Evolutionary conservation across 2,888 invertebrate genomes (phyloP), one percentile per base, ranked within the genome.

Genomic region (Atrina japonica): DNA sequence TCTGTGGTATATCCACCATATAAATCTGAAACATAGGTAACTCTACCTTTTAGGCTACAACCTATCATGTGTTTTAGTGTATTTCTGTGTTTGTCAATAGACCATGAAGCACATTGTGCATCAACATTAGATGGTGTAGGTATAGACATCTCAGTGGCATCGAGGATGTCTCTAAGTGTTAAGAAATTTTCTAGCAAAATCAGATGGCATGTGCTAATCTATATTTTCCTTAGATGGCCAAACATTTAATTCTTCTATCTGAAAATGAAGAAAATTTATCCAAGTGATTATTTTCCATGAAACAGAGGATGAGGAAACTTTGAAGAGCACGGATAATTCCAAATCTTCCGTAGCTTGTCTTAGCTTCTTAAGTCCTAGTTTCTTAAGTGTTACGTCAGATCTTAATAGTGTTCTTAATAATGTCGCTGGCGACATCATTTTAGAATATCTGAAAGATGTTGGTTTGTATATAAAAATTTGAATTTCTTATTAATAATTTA

Each of bases 121-220:
- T 53, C 40, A 18, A 78, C 77, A 63, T 74, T 43, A 11, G 61
- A 45, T 27, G 78, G 79, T 45, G 80, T 82, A 25, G 70, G 45
- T 40, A 80, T 73, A n/a, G 76, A 70, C n/a, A 58, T 56, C 55
- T 80, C 79, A 16, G 82, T 82, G 2, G 76, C 79, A 73, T 82
- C 77, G 29, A 79, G 35, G 55, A 82, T 72, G 0, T 76, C 73
- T 2, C 82, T 18, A 3, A n/a, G 80, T 82, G 25, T 25, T 53
- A 5, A 78, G 68, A 66, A 76, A 81, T 53, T 69, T 68, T 21
- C 25, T 21, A 30, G 65, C 65, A 55, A 78, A 82, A 45, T 70
- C 72, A 47, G 29, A 41, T 18, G 77, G 80, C 70, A 75, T 75
- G 43, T 69, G 66, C 18, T 60, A 47, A 21, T 61, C 11, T 5